Conservation (phyloP, 1,140 invertebrate species). For the Agrypnia vestita region DNA sequence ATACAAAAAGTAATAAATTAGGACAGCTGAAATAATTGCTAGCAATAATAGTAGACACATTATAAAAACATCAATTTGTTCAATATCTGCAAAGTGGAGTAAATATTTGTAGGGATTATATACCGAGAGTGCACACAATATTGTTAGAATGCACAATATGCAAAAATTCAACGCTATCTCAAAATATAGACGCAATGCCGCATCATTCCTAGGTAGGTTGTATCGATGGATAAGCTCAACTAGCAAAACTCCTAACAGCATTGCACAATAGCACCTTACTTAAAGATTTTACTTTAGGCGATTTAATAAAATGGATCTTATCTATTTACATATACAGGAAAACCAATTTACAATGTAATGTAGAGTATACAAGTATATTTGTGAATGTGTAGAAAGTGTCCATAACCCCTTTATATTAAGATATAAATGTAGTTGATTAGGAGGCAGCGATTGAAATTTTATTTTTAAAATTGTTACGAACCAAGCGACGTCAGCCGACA, state of each 20-base stretch:
- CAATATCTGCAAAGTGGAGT: slow-evolving; percentile 34
- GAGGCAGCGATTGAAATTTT: slow-evolving; percentile 44
- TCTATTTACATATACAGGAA: slow-evolving; percentile 58
- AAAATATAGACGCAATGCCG: background rate
- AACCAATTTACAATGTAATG: slow-evolving; percentile 54
- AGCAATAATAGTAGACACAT: slow-evolving; percentile 58
- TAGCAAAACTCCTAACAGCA: slow-evolving; percentile 13
- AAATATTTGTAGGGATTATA: slow-evolving; percentile 23
- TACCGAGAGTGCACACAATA: slow-evolving; percentile 37
- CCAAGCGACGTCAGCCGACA: slow-evolving; percentile 29
- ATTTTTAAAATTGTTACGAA: slow-evolving; percentile 40
- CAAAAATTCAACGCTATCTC: slow-evolving; percentile 1
- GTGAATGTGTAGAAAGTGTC: slow-evolving; percentile 46
- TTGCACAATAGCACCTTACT: slow-evolving; percentile 59
- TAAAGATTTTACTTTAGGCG: slow-evolving; percentile 50
- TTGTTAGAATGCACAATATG: slow-evolving; percentile 10
- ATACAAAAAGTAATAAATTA: slow-evolving; percentile 62
- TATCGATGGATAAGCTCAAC: background rate
- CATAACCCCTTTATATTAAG: slow-evolving; percentile 45
- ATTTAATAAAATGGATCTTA: slow-evolving; percentile 50
- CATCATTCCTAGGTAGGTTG: background rate
- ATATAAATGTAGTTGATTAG: slow-evolving; percentile 44
- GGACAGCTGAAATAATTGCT: slow-evolving; percentile 60
- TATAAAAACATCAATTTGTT: slow-evolving; percentile 56
- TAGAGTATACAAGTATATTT: slow-evolving; percentile 25